phyloP scores from a whole-genome alignment of 1,140 invertebrate genomes.

The Temnothorax nylanderi region DNA sequence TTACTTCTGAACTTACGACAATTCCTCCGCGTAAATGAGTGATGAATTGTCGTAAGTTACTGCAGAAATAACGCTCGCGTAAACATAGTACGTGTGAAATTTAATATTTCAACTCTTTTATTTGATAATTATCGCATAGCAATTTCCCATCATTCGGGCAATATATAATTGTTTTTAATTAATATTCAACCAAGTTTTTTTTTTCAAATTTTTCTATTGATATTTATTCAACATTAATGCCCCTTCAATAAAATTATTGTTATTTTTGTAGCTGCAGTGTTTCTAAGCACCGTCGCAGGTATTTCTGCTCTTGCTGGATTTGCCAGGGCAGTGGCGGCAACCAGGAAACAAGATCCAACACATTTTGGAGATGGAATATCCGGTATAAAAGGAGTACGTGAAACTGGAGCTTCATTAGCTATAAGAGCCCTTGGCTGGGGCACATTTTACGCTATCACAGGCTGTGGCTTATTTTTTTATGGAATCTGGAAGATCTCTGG shows the following conservation, averaged over 20 bases:
- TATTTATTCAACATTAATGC: background rate
- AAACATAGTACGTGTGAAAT: background rate
- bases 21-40: too few relatives aligned
- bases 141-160: too few relatives aligned
- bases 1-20: too few relatives aligned
- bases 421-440: slow-evolving; percentile 94
- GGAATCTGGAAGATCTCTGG: slow-evolving; percentile 96
- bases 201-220: background rate
- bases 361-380: slow-evolving; percentile 92
- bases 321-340: slow-evolving; percentile 90
- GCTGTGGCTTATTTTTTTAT: slow-evolving; percentile 93
- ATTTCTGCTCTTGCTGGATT: slow-evolving; percentile 94
- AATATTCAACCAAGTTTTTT: background rate
- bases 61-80: too few relatives aligned
- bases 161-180: background rate
- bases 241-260: background rate
- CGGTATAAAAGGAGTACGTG: slow-evolving; percentile 88
- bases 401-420: slow-evolving; percentile 92
- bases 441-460: slow-evolving; percentile 93
- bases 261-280: slow-evolving; percentile 85
- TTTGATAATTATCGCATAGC: background rate
- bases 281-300: slow-evolving; percentile 92
- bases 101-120: background rate
- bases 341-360: slow-evolving; percentile 92
- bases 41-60: too few relatives aligned